Evolutionary conservation across 1,140 invertebrate species (phyloP).

Genomic region (Tenebrio molitor): DNA sequence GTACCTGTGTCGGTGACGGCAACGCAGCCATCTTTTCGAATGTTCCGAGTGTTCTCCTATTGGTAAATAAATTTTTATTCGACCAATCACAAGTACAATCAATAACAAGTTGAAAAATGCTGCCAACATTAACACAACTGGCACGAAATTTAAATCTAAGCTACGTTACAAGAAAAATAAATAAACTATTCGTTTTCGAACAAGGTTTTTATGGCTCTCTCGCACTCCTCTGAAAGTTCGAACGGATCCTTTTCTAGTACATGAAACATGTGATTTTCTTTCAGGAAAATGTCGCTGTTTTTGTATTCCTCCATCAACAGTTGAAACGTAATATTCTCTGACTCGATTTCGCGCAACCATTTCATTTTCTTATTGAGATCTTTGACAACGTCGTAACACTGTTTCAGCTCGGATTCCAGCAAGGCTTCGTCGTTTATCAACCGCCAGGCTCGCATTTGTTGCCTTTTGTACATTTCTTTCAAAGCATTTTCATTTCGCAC

Average conservation of each 20-base stretch:
- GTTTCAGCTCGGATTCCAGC: conserved; percentile 35
- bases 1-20: conserved; percentile 79
- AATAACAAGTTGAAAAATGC: conserved; percentile 56
- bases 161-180: conserved; percentile 3
- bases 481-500: conserved; percentile 53
- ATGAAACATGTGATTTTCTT: conserved; percentile 53
- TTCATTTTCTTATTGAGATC: conserved; percentile 61
- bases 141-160: conserved; percentile 29
- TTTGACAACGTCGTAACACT: conserved; percentile 56
- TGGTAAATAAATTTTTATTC: conserved; percentile 57
- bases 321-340: conserved; percentile 56
- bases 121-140: conserved; percentile 47
- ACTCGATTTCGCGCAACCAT: conserved; percentile 58
- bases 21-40: conserved; percentile 77
- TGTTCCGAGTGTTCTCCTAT: conserved; percentile 60
- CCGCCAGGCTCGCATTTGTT: conserved; percentile 57
- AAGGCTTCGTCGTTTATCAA: conserved; percentile 54
- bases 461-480: conserved; percentile 51
- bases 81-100: conserved; percentile 64
- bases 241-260: conserved; percentile 55
- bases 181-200: conserved; percentile 13
- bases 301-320: conserved; percentile 56
- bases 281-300: conserved; percentile 57
- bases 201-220: conserved; percentile 41
- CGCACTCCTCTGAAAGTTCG: conserved; percentile 39